These are phyloP conservation scores for Bilobella aurantiaca DNA, from an alignment of 1,140 invertebrate species.

Conservation along the genomic window DNA sequence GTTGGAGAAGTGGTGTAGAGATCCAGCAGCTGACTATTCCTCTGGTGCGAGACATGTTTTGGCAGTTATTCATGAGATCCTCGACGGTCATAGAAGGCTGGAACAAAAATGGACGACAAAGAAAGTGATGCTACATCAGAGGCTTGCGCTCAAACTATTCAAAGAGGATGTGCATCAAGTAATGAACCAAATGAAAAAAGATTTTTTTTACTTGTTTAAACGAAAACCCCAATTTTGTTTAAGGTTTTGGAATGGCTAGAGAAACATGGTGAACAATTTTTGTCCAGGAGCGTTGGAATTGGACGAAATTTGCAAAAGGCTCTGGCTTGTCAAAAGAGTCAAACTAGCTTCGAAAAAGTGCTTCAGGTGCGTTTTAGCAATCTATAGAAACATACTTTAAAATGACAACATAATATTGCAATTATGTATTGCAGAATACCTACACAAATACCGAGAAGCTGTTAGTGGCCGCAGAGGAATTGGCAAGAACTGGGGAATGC, in stretches of 20 bases:
- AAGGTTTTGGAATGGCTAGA: constrained; percentile 93
- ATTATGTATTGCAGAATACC: constrained; percentile 67
- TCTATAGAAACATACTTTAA: not conserved
- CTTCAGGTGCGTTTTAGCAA: constrained; percentile 68
- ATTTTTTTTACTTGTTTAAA: not conserved
- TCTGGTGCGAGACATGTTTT: constrained; percentile 81
- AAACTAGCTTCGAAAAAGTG: constrained; percentile 96
- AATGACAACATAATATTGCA: too few relatives aligned
- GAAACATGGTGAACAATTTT: constrained; percentile 97
- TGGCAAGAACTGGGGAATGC: constrained; percentile 90
- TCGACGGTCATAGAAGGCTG: constrained; percentile 80
- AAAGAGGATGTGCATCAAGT: constrained; percentile 88
- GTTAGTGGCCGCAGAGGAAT: constrained; percentile 83
- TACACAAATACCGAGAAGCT: constrained; percentile 98
- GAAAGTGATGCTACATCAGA: constrained; percentile 85
- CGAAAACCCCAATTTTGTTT: not conserved
- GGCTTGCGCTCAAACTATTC: constrained; percentile 81
- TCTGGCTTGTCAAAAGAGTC: constrained; percentile 89
- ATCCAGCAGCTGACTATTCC: constrained; percentile 90
- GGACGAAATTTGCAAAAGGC: constrained; percentile 89
- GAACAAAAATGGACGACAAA: constrained; percentile 90
- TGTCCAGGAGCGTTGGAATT: constrained; percentile 90
- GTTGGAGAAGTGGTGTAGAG: constrained; percentile 35
- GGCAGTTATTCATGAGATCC: constrained; percentile 83
- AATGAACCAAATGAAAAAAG: not conserved